phyloP scores from a whole-genome alignment of 2,888 invertebrate species.

The Trichopria drosophilae region DNA sequence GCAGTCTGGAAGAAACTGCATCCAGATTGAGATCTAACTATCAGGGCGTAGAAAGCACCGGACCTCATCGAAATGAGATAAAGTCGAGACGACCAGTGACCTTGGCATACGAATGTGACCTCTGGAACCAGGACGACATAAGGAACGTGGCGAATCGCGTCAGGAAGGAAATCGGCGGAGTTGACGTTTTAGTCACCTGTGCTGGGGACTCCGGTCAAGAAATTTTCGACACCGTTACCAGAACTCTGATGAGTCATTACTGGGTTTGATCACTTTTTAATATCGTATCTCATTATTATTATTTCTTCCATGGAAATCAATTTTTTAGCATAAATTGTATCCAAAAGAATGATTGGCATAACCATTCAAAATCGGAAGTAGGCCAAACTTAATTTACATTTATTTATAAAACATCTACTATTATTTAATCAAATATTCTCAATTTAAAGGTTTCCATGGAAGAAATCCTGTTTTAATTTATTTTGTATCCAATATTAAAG shows the following conservation, averaged over 20 bases:
- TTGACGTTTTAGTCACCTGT: constrained; percentile 53
- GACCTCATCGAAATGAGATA: constrained; percentile 38
- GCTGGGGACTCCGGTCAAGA: constrained; percentile 40
- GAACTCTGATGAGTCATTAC: constrained; percentile 52
- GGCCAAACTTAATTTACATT: too few relatives aligned
- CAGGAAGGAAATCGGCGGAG: constrained; percentile 45
- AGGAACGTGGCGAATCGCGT: constrained; percentile 42
- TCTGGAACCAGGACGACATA: constrained; percentile 44
- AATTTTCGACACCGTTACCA: constrained; percentile 47
- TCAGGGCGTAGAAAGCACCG: constrained; percentile 35
- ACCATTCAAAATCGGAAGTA: too few relatives aligned
- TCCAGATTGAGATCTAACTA: constrained; percentile 33
- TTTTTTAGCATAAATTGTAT: neutral
- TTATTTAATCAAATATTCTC: too few relatives aligned
- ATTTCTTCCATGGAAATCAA: neutral
- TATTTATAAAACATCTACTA: too few relatives aligned
- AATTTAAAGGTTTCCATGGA: too few relatives aligned
- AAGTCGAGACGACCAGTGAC: constrained; percentile 25
- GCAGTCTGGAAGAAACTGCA: constrained; percentile 36
- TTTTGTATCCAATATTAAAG: neutral
- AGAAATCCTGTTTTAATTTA: too few relatives aligned
- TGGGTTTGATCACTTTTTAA: constrained; percentile 48
- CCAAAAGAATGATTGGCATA: too few relatives aligned
- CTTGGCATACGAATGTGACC: constrained; percentile 45
- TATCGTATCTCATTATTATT: neutral